These are phyloP conservation scores for Muraenolepis orangiensis DNA, from an alignment of 2,797 vertebrate species.

Conservation along the genomic window DNA sequence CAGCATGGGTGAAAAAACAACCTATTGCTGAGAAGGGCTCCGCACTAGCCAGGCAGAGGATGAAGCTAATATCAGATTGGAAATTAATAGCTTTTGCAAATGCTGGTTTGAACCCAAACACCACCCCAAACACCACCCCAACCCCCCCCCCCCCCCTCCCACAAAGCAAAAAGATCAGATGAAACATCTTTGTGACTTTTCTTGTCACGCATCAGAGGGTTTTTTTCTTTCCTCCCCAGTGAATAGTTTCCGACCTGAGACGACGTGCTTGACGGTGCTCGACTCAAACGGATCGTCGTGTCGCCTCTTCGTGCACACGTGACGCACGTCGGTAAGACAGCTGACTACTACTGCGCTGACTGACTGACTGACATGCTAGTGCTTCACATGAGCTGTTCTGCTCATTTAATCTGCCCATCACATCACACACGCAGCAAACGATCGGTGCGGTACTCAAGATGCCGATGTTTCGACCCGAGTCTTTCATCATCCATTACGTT, in stretches of 20 bases:
- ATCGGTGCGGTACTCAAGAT: neutral
- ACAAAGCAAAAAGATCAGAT: conserved; percentile 36
- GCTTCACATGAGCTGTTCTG: neutral
- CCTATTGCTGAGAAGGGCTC: too few species aligned
- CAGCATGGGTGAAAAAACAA: too few species aligned
- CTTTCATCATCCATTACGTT: neutral
- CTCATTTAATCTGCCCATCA: neutral
- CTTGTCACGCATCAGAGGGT: conserved; percentile 38
- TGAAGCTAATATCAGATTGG: too few species aligned
- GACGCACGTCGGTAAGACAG: neutral
- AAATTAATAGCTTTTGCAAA: conserved; percentile 20
- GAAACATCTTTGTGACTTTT: conserved; percentile 33
- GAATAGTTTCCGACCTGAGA: conserved; percentile 23
- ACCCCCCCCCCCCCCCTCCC: too few species aligned
- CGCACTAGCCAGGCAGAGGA: too few species aligned
- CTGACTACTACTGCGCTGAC: neutral
- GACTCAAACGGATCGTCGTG: neutral
- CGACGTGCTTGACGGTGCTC: neutral
- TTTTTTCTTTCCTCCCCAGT: conserved; percentile 22
- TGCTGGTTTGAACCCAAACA: conserved; percentile 10
- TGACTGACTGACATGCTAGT: neutral
- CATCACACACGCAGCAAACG: neutral
- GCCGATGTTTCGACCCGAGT: too few species aligned
- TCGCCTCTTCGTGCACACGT: neutral
- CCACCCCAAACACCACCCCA: too few species aligned